Evolutionary conservation across 2,888 invertebrate genomes (phyloP).

Genomic region (Papilio protenor): DNA sequence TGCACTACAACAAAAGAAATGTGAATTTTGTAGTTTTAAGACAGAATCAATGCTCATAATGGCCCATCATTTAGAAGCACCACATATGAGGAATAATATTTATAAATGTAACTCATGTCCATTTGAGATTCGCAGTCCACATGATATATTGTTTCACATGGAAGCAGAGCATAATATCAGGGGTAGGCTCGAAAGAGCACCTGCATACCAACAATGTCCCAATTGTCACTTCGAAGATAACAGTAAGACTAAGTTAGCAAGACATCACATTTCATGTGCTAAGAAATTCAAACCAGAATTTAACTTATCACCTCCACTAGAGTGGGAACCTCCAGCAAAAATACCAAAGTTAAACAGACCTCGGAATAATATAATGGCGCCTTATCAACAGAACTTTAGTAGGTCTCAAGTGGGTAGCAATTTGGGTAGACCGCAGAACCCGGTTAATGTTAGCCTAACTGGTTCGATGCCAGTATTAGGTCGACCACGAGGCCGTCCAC

Average conservation of each 20-base stretch:
- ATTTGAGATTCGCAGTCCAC: conserved; percentile 93
- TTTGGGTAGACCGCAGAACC: conserved; percentile 64
- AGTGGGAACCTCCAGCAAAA: conserved; percentile 97
- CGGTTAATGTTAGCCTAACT: conserved; percentile 62
- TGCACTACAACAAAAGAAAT: conserved; percentile 91
- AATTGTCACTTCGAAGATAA: conserved; percentile 98
- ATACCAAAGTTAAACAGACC: conserved; percentile 88
- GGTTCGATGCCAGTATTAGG: conserved; percentile 68
- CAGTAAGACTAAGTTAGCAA: conserved; percentile 94
- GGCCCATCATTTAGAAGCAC: conserved; percentile 96
- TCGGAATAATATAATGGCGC: conserved; percentile 72
- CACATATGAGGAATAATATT: conserved; percentile 94
- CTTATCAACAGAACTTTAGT: conserved; percentile 78
- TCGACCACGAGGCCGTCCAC: conserved; percentile 80
- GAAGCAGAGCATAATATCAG: conserved; percentile 95
- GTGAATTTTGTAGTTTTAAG: conserved; percentile 96
- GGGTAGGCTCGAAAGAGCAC: conserved; percentile 94
- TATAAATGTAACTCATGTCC: conserved; percentile 95
- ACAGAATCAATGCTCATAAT: conserved; percentile 94
- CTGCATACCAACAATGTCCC: conserved; percentile 96
- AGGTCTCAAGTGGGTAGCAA: conserved; percentile 80
- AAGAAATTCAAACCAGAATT: conserved; percentile 96
- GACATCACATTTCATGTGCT: conserved; percentile 95
- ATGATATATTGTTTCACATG: conserved; percentile 97
- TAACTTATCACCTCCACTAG: conserved; percentile 93